Base-by-base conservation (phyloP, 2,888 invertebrate species). In the Hedya salicella region DNA sequence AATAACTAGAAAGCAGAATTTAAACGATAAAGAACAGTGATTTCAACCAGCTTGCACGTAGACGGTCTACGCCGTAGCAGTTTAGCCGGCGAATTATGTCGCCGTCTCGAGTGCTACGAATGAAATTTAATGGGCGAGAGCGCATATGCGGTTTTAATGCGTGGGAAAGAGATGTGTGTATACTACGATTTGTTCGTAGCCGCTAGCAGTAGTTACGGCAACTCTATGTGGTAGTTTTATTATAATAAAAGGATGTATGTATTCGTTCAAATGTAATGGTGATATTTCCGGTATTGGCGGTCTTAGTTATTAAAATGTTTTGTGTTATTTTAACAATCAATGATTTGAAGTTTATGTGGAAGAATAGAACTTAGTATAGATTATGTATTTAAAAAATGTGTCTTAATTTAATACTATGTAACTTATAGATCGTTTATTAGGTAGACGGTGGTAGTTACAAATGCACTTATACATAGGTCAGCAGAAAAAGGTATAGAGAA, bases 41-140 rank as follows among this genome's bases (percentile, higher is more conserved):
- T 59, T 64, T 44, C 32, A 49, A 40, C 32, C 21, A 42, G 30
- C 42, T 17, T 11, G 68, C 69, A 69, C 71, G 67, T 73, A 73
- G 75, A 71, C 71, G 57, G 54, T 68, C 61, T 72, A 73, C 70
- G 69, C 8, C 64, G 71, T 70, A 71, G 73, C 70, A 67, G 69
- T 73, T 73, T 70, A 69, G 52, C 59, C 36, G 46, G 17, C 17
- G 36, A 71, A 70, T 72, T 71, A 74, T 73, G 71, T 71, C 69
- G 46, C 48, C 49, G 25, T 62, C 57, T 53, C 56, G 36, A 61
- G 68, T 68, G 69, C 70, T 70, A 68, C 68, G 65, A 70, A 68
- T 70, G 69, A 66, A 71, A 69, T 69, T 67, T 69, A 73, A 71
- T 69, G 70, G 44, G 54, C 32, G 52, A 70, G 30, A 65, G 67